Evolutionary conservation across 2,797 vertebrate species (phyloP), one percentile per base, ranked within the genome.

Genomic region (Pseudopleuronectes americanus): DNA sequence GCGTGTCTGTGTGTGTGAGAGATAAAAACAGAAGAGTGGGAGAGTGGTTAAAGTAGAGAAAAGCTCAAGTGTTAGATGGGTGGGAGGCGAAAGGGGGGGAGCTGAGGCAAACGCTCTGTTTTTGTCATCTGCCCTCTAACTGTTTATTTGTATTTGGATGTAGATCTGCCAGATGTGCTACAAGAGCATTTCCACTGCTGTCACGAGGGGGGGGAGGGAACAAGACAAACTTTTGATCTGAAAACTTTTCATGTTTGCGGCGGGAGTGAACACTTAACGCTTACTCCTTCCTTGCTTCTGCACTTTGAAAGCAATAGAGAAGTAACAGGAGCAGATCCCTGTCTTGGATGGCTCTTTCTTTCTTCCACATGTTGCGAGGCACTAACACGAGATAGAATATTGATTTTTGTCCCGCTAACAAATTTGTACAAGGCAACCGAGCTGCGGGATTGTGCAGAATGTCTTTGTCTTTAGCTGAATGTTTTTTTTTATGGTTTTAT

Each of bases 311-410:
- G 36, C 26, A 56, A 74, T 16, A 59, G 61, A 72, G 36, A 74
- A 62, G 71, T 36, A 76, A 57, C 53, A 78, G 47, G 33, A 55
- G 56, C 48, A 17, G 24, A 36, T 38, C 51, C 6, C 6, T 28
- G 57, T 64, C n/a, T 69, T 43, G 5, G 38, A 71, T 36, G 53
- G 56, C 19, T 28, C 6, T 55, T 53, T 76, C 60, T 71, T 70
- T 61, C 69, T 57, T 74, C 21, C 22, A 10, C 19, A 22, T 58
- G 49, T 76, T 55, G 17, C 36, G 47, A 47, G 16, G 0, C 23
- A 19, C 62, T 41, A 63, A 74, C 60, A 47, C 71, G 57, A 88
- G 74, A 87, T 79, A 19, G 83, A 68, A 56, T 87, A 87, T 88
- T 78, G 81, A 89, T 89, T 77, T 38, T 19, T 71, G 36, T 81